Evolutionary conservation across 1,140 invertebrate species (phyloP), one percentile per base, ranked within the genome.

Genomic region (Popillia japonica): DNA sequence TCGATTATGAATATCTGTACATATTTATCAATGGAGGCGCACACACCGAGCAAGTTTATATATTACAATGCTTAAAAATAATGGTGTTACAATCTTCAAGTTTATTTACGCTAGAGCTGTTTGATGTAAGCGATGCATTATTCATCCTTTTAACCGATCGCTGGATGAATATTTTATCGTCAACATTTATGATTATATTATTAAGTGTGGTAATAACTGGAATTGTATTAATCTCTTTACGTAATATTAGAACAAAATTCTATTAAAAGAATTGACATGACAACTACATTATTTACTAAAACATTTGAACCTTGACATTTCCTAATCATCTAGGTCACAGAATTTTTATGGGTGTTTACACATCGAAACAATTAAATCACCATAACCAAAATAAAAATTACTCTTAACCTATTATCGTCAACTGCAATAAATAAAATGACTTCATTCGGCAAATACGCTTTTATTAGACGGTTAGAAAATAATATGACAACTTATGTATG

Each of bases 301-400:
- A 27, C 61, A 10, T 68, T 68, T 68, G 61, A 68, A 68, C 61
- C 61, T 68, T 34, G 61, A 68, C 61, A 68, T 68, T 68, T 68
- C 6, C 11, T 68, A 68, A 68, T 68, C 61, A 34, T 27, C 6
- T 68, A 68, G 61, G 61, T 68, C 61, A 68, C 14, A 27, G 22
- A 34, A 9, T 34, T 27, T 27, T 68, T 2, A 68, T 34, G 61
- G 22, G 17, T 68, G 9, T 68, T 14, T 27, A 23, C 22, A 11
- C 61, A 68, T 34, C 22, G 22, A 14, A 34, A 68, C 61, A 68
- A 68, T 68, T 68, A 68, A 68, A 68, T 68, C 61, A 68, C 61
- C 61, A 68, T 34, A 68, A 34, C 11, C 14, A 11, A 34, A 68
- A 34, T 68, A 68, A 68, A 68, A 68, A 1, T 68, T 23, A 68